phyloP scores from a whole-genome alignment of 2,888 invertebrate genomes.

The Nymphalis urticae region DNA sequence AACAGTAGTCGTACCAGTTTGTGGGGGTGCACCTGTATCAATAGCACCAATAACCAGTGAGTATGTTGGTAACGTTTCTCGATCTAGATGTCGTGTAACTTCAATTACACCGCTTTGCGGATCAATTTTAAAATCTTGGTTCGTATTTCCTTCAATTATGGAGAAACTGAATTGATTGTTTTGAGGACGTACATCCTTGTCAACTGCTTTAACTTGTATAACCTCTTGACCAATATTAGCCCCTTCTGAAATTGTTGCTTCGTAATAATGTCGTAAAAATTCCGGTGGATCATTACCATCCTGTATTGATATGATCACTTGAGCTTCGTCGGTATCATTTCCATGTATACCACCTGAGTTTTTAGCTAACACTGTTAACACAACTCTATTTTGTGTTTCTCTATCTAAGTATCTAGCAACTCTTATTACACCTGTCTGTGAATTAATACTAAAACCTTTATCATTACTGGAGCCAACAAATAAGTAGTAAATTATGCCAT shows the following conservation, averaged over 20 bases:
- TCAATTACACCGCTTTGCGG: conserved; percentile 92
- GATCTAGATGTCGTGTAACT: conserved; percentile 87
- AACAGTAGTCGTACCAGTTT: conserved; percentile 94
- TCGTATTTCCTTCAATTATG: conserved; percentile 90
- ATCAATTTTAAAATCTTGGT: conserved; percentile 93
- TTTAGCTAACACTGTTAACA: conserved; percentile 95
- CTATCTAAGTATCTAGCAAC: conserved; percentile 91
- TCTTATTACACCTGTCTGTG: conserved; percentile 90
- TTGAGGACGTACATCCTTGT: conserved; percentile 94
- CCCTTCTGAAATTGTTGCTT: conserved; percentile 90
- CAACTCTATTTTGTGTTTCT: conserved; percentile 93
- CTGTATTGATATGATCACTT: conserved; percentile 95
- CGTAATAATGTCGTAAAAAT: conserved; percentile 90
- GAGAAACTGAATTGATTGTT: conserved; percentile 96
- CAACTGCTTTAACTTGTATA: conserved; percentile 90
- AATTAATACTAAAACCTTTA: conserved; percentile 92
- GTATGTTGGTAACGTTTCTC: conserved; percentile 89
- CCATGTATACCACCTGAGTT: conserved; percentile 96
- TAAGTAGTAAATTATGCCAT: conserved; percentile 94
- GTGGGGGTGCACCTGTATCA: conserved; percentile 93
- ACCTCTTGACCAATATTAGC: conserved; percentile 87
- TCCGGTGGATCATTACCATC: conserved; percentile 98
- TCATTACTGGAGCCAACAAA: conserved; percentile 96
- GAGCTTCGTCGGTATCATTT: conserved; percentile 97
- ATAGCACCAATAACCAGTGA: conserved; percentile 92